Evolutionary conservation across 2,888 invertebrate species (phyloP), one percentile per base, ranked within the genome.

Genomic region (Schrankia costaestrigalis): DNA sequence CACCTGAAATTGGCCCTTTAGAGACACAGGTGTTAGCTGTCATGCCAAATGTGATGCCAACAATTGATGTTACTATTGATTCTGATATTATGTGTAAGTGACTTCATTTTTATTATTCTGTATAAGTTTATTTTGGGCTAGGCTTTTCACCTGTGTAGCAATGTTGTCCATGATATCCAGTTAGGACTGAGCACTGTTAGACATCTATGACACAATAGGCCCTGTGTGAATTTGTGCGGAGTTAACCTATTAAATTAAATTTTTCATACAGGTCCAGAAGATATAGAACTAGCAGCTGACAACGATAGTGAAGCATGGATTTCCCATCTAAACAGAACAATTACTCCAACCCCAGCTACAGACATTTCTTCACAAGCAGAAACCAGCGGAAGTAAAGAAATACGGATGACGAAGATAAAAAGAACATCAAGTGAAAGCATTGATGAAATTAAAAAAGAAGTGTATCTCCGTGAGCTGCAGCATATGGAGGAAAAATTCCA

Each of bases 41-140:
- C 26, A 38, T 38, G 32, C 19, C 32, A 29, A 28, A 38, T 38
- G 17, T 32, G 29, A 18, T 32, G 32, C 21, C 32, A 28, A 32
- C 32, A 32, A 13, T 23, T 3, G 23, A 9, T 23, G 23, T 23
- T 2, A 11, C 2, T 23, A 23, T 23, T 8, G 23, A 23, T 9
- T 3, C 10, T 23, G 23, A 10, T 11, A 23, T 23, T 3, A 8
- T 11, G 10, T 10, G 23, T 23, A 23, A 23, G 23, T 23, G 6
- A 10, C 2, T 23, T 23, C 11, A 23, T 10, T 23, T 17, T n/a
- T n/a, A 17, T 17, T 17, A 7, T 17, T 17, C 4, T 5, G 7
- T 5, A 17, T 17, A 5, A 4, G 7, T 5, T 5, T 17, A 7
- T 17, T 17, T 7, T 5, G 4, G 7, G 7, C 17, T 5, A 5